Evolutionary conservation across 2,113 vertebrate genomes (phyloP).

Genomic region (Terrapene triunguis): DNA sequence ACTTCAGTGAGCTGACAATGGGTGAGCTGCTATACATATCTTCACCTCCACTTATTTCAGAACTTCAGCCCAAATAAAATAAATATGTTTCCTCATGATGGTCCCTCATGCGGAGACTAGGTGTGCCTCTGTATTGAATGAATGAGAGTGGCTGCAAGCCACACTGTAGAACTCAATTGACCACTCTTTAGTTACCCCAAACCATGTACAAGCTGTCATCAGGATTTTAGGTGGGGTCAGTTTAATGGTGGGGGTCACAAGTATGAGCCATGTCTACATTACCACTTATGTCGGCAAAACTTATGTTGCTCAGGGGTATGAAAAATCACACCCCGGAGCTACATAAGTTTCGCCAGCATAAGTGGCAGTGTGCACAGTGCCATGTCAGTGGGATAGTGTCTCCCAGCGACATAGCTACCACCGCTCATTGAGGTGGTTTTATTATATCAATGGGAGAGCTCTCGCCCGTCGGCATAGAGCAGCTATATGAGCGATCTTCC

Average conservation of each 20-base stretch:
- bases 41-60: background rate
- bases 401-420: too few relatives aligned
- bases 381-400: too few relatives aligned
- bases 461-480: too few relatives aligned
- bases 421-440: too few relatives aligned
- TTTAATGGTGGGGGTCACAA: background rate
- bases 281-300: too few relatives aligned
- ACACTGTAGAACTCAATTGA: background rate
- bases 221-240: background rate
- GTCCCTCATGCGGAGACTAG: background rate
- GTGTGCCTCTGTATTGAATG: background rate
- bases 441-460: too few relatives aligned
- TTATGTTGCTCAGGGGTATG: too few relatives aligned
- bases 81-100: background rate
- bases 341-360: too few relatives aligned
- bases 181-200: background rate
- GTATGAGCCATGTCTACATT: background rate
- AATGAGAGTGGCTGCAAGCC: background rate
- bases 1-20: background rate
- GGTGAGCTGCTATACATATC: background rate
- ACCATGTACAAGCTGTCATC: background rate
- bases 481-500: too few relatives aligned
- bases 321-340: too few relatives aligned
- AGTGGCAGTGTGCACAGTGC: too few relatives aligned
- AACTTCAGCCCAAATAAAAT: background rate